Percentiles rank a stretch among this genome's conserved stretches.
Evolutionary conservation across 1,140 invertebrate genomes (phyloP).

Genomic region (Drosophila kikkawai): DNA sequence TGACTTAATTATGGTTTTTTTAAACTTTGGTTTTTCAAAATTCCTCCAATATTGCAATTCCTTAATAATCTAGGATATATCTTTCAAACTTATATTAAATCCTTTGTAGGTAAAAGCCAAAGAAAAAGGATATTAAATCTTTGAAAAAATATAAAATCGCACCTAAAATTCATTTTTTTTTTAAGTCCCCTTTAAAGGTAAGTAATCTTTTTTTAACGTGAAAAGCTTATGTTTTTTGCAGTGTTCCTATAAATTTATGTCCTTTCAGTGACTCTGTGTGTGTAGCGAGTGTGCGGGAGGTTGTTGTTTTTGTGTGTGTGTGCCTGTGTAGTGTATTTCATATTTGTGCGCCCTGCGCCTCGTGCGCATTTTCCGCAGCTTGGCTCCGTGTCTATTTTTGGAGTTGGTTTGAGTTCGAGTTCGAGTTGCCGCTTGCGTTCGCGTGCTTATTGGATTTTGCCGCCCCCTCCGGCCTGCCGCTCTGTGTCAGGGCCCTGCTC

Average conservation of each 20-base stretch:
- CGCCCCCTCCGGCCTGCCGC: neutral
- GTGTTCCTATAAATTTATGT: slow-evolving; percentile 26
- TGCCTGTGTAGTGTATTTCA: slow-evolving; percentile 54
- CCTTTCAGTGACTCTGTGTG: slow-evolving; percentile 8
- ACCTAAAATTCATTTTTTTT: neutral
- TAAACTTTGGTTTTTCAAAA: no score
- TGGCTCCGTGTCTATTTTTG: slow-evolving; percentile 71
- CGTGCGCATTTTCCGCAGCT: slow-evolving; percentile 68
- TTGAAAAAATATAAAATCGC: rapidly evolving
- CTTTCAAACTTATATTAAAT: neutral
- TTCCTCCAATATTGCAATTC: no score
- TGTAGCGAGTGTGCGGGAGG: slow-evolving; percentile 15
- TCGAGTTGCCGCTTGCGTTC: slow-evolving; percentile 25
- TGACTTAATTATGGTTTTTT: no score
- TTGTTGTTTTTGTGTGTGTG: slow-evolving; percentile 16
- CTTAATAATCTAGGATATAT: no score
- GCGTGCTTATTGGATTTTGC: slow-evolving; percentile 75
- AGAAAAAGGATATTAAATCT: neutral
- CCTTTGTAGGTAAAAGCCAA: no score
- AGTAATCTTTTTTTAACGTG: neutral
- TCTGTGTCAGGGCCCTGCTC: slow-evolving; percentile 57
- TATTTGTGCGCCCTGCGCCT: slow-evolving; percentile 51
- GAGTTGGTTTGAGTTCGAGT: slow-evolving; percentile 64
- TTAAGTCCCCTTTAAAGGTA: neutral
- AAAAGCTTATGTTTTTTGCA: neutral